Conservation (phyloP, 92 coral and sea anemone genomes). For the Porites evermanni region DNA sequence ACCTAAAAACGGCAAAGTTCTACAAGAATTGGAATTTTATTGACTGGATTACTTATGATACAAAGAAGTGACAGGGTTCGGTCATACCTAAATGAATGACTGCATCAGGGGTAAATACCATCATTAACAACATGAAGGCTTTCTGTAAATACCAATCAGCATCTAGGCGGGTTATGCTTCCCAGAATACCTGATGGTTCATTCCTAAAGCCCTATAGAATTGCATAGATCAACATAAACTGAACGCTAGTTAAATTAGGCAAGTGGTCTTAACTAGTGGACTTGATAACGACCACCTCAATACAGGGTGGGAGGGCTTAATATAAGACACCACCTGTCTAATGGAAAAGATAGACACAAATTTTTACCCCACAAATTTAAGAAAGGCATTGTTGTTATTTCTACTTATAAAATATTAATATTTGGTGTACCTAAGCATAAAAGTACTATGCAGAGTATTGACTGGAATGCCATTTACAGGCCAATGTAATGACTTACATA, state of each 20-base stretch:
- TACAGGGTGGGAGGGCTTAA: too few relatives aligned
- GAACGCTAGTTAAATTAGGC: not conserved
- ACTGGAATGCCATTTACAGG: too few relatives aligned
- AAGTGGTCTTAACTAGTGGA: not conserved
- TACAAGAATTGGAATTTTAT: not conserved
- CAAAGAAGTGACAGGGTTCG: not conserved
- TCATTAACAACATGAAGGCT: slow-evolving; percentile 63
- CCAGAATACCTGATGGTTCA: slow-evolving; percentile 73
- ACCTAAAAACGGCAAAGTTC: slow-evolving; percentile 48
- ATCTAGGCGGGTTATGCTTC: slow-evolving; percentile 81
- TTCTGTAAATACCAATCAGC: slow-evolving; percentile 76
- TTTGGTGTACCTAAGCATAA: too few relatives aligned
- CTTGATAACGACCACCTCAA: not conserved
- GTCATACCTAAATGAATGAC: slow-evolving; percentile 82
- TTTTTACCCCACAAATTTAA: too few relatives aligned
- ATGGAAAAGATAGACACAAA: too few relatives aligned
- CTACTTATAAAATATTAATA: too few relatives aligned
- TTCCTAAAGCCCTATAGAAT: slow-evolving; percentile 76
- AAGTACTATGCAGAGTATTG: too few relatives aligned
- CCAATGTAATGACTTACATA: too few relatives aligned
- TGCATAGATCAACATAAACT: not conserved
- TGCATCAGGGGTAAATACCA: slow-evolving; percentile 73
- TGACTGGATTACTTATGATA: not conserved
- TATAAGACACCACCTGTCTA: too few relatives aligned
- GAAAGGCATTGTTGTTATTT: too few relatives aligned